Percentiles rank a stretch among this genome's conserved stretches.
These are phyloP conservation scores for Spea bombifrons DNA, from an alignment of 2,113 vertebrate genomes.

Conservation along the genomic window DNA sequence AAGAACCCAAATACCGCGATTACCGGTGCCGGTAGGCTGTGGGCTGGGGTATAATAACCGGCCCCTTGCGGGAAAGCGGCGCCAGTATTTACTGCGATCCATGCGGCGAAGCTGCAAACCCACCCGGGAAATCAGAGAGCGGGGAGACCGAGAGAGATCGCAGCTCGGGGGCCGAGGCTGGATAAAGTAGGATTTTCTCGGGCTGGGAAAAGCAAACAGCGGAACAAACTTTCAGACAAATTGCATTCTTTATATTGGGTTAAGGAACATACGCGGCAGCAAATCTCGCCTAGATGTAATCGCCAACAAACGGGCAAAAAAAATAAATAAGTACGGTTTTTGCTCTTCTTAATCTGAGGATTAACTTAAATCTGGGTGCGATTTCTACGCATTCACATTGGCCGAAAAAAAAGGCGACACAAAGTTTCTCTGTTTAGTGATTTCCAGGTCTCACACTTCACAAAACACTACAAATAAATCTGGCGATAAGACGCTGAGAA, in stretches of 20 bases:
- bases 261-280: not conserved
- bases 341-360: no score
- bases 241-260: constrained; percentile 28
- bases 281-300: not conserved
- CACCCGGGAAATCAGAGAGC: constrained; percentile 21
- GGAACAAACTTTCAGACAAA: constrained; percentile 26
- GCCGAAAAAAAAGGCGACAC: no score
- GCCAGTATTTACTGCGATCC: constrained; percentile 5
- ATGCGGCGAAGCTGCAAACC: not conserved
- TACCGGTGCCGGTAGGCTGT: constrained; percentile 13
- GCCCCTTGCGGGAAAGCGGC: constrained; percentile 10
- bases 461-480: no score
- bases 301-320: no score
- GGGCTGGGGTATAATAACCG: constrained; percentile 24
- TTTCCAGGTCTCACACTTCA: no score
- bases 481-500: no score
- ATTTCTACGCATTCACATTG: no score
- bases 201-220: constrained; percentile 28
- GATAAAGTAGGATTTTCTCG: constrained; percentile 39
- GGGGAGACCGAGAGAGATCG: not conserved
- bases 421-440: no score
- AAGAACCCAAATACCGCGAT: constrained; percentile 22
- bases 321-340: no score
- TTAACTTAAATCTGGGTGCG: no score
- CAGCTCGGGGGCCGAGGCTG: not conserved